Conservation (phyloP, 2,797 vertebrate genomes). For the Sebastes nivosus region DNA sequence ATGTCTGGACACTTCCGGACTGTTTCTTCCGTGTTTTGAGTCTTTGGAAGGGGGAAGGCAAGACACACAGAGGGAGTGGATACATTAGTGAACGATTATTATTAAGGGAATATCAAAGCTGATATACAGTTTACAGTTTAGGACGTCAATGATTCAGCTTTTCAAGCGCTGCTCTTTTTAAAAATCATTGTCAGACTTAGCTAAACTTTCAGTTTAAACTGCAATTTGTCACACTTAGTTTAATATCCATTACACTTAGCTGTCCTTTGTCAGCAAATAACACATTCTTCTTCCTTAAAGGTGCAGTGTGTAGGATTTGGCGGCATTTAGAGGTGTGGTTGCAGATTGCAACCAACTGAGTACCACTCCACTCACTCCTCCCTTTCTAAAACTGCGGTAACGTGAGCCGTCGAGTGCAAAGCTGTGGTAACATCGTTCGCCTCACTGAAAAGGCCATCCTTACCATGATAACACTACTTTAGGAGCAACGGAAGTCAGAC, state of each 20-base stretch:
- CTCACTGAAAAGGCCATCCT: too few species aligned
- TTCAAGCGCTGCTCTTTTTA: neutral
- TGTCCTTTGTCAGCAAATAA: neutral
- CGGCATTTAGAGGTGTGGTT: too few species aligned
- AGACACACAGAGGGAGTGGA: neutral
- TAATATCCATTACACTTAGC: neutral
- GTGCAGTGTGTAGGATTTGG: too few species aligned
- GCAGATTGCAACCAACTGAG: too few species aligned
- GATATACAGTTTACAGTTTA: neutral
- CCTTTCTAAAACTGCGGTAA: too few species aligned
- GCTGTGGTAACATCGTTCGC: too few species aligned
- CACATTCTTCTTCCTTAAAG: neutral
- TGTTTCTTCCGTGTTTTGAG: constrained; percentile 87
- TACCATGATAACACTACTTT: too few species aligned
- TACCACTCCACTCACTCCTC: too few species aligned
- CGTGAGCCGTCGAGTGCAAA: too few species aligned
- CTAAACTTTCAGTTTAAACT: neutral
- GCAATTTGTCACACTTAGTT: neutral
- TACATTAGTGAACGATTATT: neutral
- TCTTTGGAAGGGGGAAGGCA: constrained; percentile 64
- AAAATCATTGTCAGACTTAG: neutral
- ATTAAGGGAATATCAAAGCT: neutral
- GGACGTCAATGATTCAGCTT: neutral
- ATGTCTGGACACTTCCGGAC: constrained; percentile 89
- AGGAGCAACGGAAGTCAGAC: too few species aligned